Evolutionary conservation across 2,797 vertebrate genomes (phyloP), one percentile per base, ranked within the genome.

Genomic region (Phoxinus dragarum): DNA sequence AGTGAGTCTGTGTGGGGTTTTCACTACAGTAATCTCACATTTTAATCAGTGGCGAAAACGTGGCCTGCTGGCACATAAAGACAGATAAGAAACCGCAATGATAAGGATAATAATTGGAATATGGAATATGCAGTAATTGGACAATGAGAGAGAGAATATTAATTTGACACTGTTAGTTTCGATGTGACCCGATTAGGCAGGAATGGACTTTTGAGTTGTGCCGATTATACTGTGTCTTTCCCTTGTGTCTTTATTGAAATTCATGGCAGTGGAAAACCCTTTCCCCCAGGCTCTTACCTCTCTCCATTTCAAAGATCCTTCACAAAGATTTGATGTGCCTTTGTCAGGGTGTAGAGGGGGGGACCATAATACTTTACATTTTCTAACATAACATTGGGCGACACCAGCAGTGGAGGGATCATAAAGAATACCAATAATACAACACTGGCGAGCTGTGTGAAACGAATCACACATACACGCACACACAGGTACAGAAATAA

Each of bases 401-500:
- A 59, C 27, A 74, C 80, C 40, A 71, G 67, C 52, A 49, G 47
- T 68, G 71, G 36, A 86, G 54, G 52, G 54, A 54, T 71, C 86
- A 49, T 49, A 27, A 44, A 84, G 85, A 88, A 88, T 86, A 73
- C 74, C 81, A 82, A 68, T 67, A 84, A n/a, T 64, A 67, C 47
- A n/a, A 21, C 21, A 56, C 10, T 34, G 27, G 6, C 19, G 23
- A 82, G 40, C 9, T 0, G 6, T n/a, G 14, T 17, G 56, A 78
- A 40, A 82, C 66, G 40, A 69, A 84, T 86, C 87, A 34, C 64
- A 67, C 54, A 5, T 61, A 77, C 19, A 10, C 23, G 23, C 49
- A 61, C 68, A 36, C 66, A 36, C n/a, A 17, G 14, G 73, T n/a
- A 75, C 72, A 84, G 36, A 86, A 89, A 88, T 80, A 91, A 82